phyloP scores from a whole-genome alignment of 2,797 vertebrate genomes.

The Sebastes flavidus region DNA sequence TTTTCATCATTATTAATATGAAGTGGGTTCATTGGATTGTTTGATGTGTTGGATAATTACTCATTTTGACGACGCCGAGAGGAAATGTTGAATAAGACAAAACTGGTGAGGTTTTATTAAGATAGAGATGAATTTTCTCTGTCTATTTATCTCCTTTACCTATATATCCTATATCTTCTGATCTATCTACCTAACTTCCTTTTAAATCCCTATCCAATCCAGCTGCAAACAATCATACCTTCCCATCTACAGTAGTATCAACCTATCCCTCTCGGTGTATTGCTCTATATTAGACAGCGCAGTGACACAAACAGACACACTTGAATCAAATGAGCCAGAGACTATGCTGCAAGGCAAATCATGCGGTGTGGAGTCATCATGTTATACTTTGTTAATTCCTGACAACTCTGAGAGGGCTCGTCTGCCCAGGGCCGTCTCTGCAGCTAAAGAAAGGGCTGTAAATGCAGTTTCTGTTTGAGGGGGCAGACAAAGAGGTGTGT shows the following conservation, averaged over 20 bases:
- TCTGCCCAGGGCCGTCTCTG: conserved; percentile 24
- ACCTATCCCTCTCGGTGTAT: not conserved
- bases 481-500: not conserved
- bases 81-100: not conserved
- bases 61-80: not conserved
- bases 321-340: conserved; percentile 14
- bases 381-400: conserved; percentile 36
- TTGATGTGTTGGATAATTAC: not conserved
- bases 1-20: not conserved
- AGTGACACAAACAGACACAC: not conserved
- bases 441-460: conserved; percentile 7
- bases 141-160: not conserved
- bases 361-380: not conserved
- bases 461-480: not conserved
- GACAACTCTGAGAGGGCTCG: conserved; percentile 18
- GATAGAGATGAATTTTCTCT: not conserved
- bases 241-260: not conserved
- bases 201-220: not conserved
- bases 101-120: not conserved
- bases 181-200: not conserved
- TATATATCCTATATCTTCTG: not conserved
- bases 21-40: not conserved
- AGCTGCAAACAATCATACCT: not conserved
- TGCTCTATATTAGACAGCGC: not conserved
- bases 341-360: conserved; percentile 7